Conservation (phyloP, 2,797 vertebrate species). For the Bryconaethiops microstoma region DNA sequence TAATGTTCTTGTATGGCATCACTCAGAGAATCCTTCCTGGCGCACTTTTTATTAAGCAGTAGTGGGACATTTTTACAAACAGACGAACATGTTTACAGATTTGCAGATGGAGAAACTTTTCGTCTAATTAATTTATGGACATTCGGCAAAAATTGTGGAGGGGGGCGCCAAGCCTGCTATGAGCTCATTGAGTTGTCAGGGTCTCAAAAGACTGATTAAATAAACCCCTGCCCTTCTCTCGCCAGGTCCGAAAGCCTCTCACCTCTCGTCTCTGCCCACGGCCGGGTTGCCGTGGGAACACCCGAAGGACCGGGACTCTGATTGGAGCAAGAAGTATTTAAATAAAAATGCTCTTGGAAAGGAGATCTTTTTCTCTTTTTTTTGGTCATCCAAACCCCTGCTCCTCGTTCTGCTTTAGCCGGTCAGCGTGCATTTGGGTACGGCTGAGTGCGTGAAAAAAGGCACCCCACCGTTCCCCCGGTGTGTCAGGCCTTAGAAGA, state of each 20-base stretch:
- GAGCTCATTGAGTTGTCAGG: constrained; percentile 64
- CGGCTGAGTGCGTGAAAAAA: constrained; percentile 75
- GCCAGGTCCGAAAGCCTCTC: constrained; percentile 30
- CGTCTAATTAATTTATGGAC: too few species aligned
- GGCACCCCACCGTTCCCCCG: constrained; percentile 75
- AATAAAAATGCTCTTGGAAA: constrained; percentile 57
- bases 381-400: constrained; percentile 6
- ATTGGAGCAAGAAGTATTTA: constrained; percentile 54
- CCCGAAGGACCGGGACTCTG: constrained; percentile 64
- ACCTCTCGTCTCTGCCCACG: constrained; percentile 29
- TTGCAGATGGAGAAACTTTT: too few species aligned
- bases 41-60: too few species aligned
- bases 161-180: constrained; percentile 37
- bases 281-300: constrained; percentile 79
- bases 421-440: constrained; percentile 74
- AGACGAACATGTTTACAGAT: too few species aligned
- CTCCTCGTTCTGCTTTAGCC: constrained; percentile 47
- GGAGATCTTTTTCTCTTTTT: constrained; percentile 9
- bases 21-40: too few species aligned
- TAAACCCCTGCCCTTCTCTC: constrained; percentile 23
- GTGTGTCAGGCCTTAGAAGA: constrained; percentile 76
- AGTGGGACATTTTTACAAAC: too few species aligned
- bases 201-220: constrained; percentile 49
- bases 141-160: too few species aligned
- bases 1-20: too few species aligned